phyloP scores from a whole-genome alignment of 2,113 vertebrate species.

The Haemorhous mexicanus region DNA sequence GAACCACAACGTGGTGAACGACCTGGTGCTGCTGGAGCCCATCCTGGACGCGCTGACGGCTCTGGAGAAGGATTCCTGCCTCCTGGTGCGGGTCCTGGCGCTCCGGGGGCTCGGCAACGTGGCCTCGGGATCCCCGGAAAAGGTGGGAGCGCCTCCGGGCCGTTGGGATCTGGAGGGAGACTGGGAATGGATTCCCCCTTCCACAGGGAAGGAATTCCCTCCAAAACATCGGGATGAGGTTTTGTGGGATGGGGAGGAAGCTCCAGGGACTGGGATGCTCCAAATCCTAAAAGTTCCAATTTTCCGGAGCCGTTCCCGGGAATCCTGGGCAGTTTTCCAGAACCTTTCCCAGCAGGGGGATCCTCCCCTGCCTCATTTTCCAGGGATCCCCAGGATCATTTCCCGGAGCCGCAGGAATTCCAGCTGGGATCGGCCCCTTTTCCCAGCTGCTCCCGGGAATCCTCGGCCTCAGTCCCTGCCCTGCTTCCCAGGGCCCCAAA shows the following conservation, averaged over 20 bases:
- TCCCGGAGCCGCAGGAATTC: neutral
- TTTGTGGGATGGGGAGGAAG: neutral
- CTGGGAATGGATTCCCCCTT: too few relatives aligned
- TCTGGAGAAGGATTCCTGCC: neutral
- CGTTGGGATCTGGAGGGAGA: neutral
- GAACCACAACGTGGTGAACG: neutral
- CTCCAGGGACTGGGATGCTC: neutral
- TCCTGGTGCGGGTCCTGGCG: neutral
- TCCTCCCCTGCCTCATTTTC: neutral
- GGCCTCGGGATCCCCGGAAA: neutral
- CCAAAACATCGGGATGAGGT: accelerated
- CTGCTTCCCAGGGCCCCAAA: accelerated
- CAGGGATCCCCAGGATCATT: neutral
- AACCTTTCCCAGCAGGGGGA: too few relatives aligned
- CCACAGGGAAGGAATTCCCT: neutral
- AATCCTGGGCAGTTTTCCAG: too few relatives aligned
- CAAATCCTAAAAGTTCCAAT: accelerated
- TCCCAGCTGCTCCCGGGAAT: neutral
- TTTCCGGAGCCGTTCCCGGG: neutral
- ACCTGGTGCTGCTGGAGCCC: neutral
- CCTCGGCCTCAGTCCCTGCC: neutral
- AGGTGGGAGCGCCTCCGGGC: neutral
- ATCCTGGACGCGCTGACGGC: neutral
- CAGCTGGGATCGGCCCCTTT: neutral
- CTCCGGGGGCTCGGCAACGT: neutral